phyloP scores from a whole-genome alignment of 2,888 invertebrate species.

The Leptopterna dolabrata region DNA sequence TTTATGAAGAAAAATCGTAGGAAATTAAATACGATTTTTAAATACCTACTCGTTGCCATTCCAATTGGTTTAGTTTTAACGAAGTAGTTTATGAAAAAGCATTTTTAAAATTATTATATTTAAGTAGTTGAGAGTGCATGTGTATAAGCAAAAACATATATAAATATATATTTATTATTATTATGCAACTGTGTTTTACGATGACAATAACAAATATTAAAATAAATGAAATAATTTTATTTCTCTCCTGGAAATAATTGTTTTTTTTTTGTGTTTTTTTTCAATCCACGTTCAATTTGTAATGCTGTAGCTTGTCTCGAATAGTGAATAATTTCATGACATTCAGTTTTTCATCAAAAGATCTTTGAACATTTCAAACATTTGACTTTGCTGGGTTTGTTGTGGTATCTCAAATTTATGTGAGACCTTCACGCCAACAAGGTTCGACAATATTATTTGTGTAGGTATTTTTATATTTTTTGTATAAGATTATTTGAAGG shows the following conservation, averaged over 20 bases:
- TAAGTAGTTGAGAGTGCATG: conserved; percentile 54
- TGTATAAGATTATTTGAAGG: no score
- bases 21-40: conserved; percentile 41
- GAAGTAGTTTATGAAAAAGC: conserved; percentile 39
- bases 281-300: background rate
- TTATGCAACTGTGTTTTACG: conserved; percentile 56
- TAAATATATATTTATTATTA: conserved; percentile 52
- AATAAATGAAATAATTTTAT: background rate
- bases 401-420: background rate
- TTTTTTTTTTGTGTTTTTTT: background rate
- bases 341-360: background rate
- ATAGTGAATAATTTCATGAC: no score
- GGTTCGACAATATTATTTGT: no score
- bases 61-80: conserved; percentile 53
- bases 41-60: conserved; percentile 60
- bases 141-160: conserved; percentile 12
- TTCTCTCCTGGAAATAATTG: background rate
- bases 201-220: conserved; percentile 56
- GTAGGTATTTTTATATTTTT: no score
- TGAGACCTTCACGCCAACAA: background rate
- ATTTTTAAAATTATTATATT: conserved; percentile 53
- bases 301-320: no score
- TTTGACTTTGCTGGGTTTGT: no score
- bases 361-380: no score
- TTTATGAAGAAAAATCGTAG: conserved; percentile 49